Base-by-base conservation (phyloP, 2,888 invertebrate genomes). In the Terebella lapidaria region DNA sequence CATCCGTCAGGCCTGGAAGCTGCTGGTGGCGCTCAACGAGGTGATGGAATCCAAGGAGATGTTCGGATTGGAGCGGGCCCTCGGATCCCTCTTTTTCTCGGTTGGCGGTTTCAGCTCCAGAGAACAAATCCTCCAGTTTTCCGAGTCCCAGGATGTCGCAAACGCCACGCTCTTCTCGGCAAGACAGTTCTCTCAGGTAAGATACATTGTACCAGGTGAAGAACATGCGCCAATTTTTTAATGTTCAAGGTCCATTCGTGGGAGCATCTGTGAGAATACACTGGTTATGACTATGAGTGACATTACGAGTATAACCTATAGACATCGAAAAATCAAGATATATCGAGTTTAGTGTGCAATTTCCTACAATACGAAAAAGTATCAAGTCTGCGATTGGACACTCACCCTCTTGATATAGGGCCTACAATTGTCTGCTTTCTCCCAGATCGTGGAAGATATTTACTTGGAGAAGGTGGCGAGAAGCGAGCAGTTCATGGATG, bases 31-130 rank as follows among this genome's bases (percentile, higher is more conserved):
- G n/a, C 47, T 62, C 27, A 72, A 72, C 52, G 73, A 74, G 64
- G 69, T 74, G 4, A 66, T 74, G n/a, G 71, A 71, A 4, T 68
- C 73, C 24, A 72, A 72, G 42, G 74, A 75, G 54, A 69, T 71
- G 22, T 70, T 74, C 29, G 75, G 75, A 20, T 59, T 74, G 24
- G 75, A 74, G 61, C 57, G 75, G 29, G 71, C 57, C 3, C 29
- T 27, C 22, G 75, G 75, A 18, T 69, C 70, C n/a, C 68, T 72
- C 0, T 75, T 70, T 61, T 75, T 70, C 65, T 67, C 71, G 2
- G 59, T 62, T 1, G 73, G 74, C 3, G 63, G 70, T 29, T 76
- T 76, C 61, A 62, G 65, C 1, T 65, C 63, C 20, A 63, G 68
- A 27, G 72, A 72, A 35, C 71, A 72, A 18, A 72, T 72, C 53